phyloP scores from a whole-genome alignment of 2,113 vertebrate genomes.

The Otus sunia region DNA sequence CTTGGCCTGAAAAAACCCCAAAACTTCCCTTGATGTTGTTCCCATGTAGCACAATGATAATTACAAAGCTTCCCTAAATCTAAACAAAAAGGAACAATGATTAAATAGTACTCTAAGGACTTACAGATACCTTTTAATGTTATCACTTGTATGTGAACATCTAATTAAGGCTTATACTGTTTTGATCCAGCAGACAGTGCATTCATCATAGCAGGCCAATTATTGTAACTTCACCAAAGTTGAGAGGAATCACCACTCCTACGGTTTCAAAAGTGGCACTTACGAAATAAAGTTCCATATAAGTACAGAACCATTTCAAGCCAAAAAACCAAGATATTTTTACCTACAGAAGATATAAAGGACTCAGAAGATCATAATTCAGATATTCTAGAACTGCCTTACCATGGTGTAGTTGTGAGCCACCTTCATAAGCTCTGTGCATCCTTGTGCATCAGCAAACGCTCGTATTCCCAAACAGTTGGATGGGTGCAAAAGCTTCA shows the following conservation, averaged over 20 bases:
- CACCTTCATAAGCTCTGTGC: conserved; percentile 81
- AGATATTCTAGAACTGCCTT: conserved; percentile 33
- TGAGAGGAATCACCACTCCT: neutral
- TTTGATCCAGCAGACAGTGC: neutral
- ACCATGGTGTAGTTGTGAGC: conserved; percentile 85
- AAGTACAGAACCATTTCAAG: neutral
- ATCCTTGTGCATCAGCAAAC: conserved; percentile 82
- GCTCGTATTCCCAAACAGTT: conserved; percentile 82
- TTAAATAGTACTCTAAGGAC: neutral
- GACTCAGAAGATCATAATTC: neutral
- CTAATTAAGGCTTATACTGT: neutral
- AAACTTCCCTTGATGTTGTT: neutral
- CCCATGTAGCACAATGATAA: neutral
- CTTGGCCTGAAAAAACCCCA: neutral
- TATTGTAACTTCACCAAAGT: neutral
- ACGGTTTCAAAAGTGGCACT: neutral
- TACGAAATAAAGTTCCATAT: neutral
- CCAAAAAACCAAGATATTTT: neutral
- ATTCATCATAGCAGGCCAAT: neutral
- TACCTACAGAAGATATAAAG: neutral
- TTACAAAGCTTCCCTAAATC: neutral
- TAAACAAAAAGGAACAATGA: neutral
- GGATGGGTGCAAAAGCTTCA: conserved; percentile 82
- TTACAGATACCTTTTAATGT: neutral
- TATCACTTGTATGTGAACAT: neutral